Evolutionary conservation across 2,888 invertebrate species (phyloP).

Genomic region (Trissonchulus latispiculum): DNA sequence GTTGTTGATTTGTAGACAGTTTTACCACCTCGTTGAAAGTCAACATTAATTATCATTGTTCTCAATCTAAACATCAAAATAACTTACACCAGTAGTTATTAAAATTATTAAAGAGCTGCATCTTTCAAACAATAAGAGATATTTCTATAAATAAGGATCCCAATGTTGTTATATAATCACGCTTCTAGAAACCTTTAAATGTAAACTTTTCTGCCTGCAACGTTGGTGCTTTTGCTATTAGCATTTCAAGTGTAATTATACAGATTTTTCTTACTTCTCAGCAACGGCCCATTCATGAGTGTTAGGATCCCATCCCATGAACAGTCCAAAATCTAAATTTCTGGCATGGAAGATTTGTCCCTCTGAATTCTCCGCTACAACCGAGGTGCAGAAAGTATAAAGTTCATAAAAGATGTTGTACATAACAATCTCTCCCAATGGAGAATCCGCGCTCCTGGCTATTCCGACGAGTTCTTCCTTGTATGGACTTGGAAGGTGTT

Average conservation of each 20-base stretch:
- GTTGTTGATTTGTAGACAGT: constrained; percentile 50
- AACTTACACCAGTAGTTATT: too few species aligned
- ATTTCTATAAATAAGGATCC: too few species aligned
- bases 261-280: constrained; percentile 31
- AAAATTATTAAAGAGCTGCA: too few species aligned
- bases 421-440: constrained; percentile 49
- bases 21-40: constrained; percentile 45
- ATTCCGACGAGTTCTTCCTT: constrained; percentile 34
- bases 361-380: constrained; percentile 48
- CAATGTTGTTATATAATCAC: too few species aligned
- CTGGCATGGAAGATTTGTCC: constrained; percentile 51
- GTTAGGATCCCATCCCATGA: constrained; percentile 50
- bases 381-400: constrained; percentile 54
- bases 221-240: too few species aligned
- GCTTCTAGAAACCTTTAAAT: too few species aligned
- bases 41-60: constrained; percentile 47
- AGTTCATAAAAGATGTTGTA: constrained; percentile 55
- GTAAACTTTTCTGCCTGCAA: too few species aligned
- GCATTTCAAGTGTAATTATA: too few species aligned
- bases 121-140: too few species aligned
- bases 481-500: constrained; percentile 34
- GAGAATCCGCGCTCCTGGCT: constrained; percentile 33
- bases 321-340: constrained; percentile 54
- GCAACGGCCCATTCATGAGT: constrained; percentile 47
- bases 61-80: constrained; percentile 35